Evolutionary conservation across 2,797 vertebrate genomes (phyloP).

Genomic region (Podarcis lilfordi): DNA sequence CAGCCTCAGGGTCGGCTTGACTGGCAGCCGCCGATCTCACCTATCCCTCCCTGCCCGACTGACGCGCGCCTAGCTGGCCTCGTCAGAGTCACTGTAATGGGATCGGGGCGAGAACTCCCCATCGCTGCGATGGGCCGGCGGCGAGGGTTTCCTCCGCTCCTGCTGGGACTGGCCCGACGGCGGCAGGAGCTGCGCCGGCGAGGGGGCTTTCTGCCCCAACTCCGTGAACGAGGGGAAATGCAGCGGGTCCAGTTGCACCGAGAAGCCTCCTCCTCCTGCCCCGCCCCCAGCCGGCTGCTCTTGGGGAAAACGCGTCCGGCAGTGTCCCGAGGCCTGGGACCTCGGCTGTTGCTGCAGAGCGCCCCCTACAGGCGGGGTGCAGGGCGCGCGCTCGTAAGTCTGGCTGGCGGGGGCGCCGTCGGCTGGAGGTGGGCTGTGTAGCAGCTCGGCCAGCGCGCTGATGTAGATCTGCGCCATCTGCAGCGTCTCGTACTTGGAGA

Average conservation of each 20-base stretch:
- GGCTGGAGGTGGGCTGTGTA: slow-evolving; percentile 73
- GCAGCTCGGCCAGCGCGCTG: slow-evolving; percentile 92
- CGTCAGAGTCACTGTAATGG: slow-evolving; percentile 97
- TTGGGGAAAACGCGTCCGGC: slow-evolving; percentile 78
- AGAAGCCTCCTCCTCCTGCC: slow-evolving; percentile 64
- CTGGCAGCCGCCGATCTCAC: not conserved
- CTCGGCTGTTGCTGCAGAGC: slow-evolving; percentile 36
- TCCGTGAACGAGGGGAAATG: slow-evolving; percentile 84
- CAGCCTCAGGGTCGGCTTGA: not conserved
- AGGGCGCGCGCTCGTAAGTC: slow-evolving; percentile 58
- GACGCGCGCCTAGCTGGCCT: slow-evolving; percentile 77
- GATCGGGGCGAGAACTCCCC: slow-evolving; percentile 96
- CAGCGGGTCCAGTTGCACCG: slow-evolving; percentile 81
- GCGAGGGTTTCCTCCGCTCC: slow-evolving; percentile 86
- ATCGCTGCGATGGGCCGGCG: slow-evolving; percentile 89
- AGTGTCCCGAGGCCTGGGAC: slow-evolving; percentile 62
- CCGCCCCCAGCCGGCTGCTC: slow-evolving; percentile 53
- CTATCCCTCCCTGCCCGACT: slow-evolving; percentile 16
- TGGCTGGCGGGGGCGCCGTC: slow-evolving; percentile 46
- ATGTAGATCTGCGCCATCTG: slow-evolving; percentile 99
- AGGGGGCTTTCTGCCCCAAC: slow-evolving; percentile 82
- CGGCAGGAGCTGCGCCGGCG: slow-evolving; percentile 74
- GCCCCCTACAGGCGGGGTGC: slow-evolving; percentile 15
- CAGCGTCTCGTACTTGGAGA: slow-evolving; percentile 96
- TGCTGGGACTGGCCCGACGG: slow-evolving; percentile 71